Base-by-base conservation (phyloP, 2,888 invertebrate genomes). In the Lasioglossum villosulum region DNA sequence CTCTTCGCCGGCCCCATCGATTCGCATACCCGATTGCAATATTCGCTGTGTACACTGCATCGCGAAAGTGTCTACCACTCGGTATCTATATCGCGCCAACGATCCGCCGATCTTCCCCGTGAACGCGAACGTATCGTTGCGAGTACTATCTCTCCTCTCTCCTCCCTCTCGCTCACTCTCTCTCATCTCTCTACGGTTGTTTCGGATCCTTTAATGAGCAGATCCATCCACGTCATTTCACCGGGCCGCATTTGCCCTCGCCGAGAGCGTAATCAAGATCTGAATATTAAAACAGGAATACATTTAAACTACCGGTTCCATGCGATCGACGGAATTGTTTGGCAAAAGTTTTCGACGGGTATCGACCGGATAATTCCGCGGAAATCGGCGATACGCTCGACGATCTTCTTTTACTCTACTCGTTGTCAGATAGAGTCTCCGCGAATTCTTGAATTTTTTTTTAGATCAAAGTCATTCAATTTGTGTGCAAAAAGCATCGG, bases 11-110 rank as follows among this genome's bases (percentile, higher is more conserved):
- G 78, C 84, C 84, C 89, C 82, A 90, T 90, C 90, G 90, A 90
- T 88, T 90, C 84, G 84, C 88, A 75, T 83, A 89, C 81, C 86
- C 88, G 89, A 90, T 90, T 90, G 90, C 90, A 90, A 90, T 90
- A 90, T 90, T 86, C 90, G 74, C 82, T 87, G 87, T 90, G 90
- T 90, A 90, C 90, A 90, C 56, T 88, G 88, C 88, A 80, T 86
- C 82, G 86, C 81, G 85, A 78, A 79, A 86, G 83, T 86, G 90
- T 90, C 79, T 82, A 86, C 87, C 77, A 76, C 76, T 83, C 85
- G 83, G 79, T 86, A 89, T 86, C 89, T 90, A 80, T 88, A 88
- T 86, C 78, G 73, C 59, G 75, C 82, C 87, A 72, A 75, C 73
- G 77, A 79, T 83, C 82, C 80, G 23, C 74, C 75, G 82, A 80